Evolutionary conservation across 2,888 invertebrate genomes (phyloP), one percentile per base, ranked within the genome.

Genomic region (Ametastegia equiseti): DNA sequence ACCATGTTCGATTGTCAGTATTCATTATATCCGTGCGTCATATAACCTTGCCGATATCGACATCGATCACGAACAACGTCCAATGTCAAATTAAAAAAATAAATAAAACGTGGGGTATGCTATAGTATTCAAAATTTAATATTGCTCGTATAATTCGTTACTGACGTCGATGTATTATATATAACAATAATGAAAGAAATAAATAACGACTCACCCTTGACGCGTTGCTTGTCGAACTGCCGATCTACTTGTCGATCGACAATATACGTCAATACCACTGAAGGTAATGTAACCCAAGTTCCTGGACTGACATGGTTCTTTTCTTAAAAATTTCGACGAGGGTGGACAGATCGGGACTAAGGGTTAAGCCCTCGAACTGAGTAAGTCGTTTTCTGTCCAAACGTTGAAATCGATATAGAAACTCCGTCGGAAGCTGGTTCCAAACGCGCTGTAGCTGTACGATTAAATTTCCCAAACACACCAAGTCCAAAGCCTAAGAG

Each of bases 391-490:
- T 19, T 30, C 33, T 36, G 19, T 75, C 75, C 54, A 13, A 54
- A 54, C 54, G 75, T 54, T 27, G 9, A 36, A 54, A 54, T 54
- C 75, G 54, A 71, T 63, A 9, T 45, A 71, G 71, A 47, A 67
- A 67, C 67, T 23, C 23, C 67, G 13, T 39, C 23, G 30, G 36
- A 42, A 39, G 27, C 39, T n/a, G 27, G 67, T 39, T 2, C 13
- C 67, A 23, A 30, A 30, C 30, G 60, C 60, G 60, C 11, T 60
- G 15, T 6, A 71, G 30, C 15, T 27, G 27, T 36, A 42, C 60
- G 78, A 78, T 78, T 60, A 78, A 78, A 78, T 78, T 78, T 63
- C 33, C n/a, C n/a, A 13, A 78, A 60, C 63, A 60, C 42, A n/a
- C 6, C 39, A 42, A 60, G 60, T 60, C 78, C 45, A n/a, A 78